These are phyloP conservation scores for Anodontia alba DNA, from an alignment of 2,888 invertebrate genomes.

Conservation along the genomic window DNA sequence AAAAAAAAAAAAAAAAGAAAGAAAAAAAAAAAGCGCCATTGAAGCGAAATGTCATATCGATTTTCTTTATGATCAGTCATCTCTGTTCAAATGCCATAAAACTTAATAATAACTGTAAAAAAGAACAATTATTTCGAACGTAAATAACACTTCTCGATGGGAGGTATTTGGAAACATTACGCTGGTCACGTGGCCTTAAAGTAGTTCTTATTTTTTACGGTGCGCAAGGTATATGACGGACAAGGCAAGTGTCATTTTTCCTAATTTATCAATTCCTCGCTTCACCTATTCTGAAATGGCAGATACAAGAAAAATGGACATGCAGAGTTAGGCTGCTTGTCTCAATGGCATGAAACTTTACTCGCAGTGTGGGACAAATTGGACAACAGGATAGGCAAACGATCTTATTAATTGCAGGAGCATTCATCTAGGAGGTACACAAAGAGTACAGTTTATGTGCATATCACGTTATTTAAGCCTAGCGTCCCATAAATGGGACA, in stretches of 20 bases:
- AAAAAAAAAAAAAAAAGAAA: too few species aligned
- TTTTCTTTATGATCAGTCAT: too few species aligned
- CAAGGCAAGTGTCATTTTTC: neutral
- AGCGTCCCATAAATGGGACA: too few species aligned
- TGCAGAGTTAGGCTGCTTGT: neutral
- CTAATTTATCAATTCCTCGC: neutral
- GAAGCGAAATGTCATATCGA: too few species aligned
- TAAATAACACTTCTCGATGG: neutral
- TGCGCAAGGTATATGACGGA: neutral
- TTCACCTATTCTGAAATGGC: neutral
- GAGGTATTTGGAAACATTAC: neutral
- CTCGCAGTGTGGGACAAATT: conserved; percentile 1
- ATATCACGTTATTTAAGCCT: neutral
- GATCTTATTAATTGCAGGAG: neutral
- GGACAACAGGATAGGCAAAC: neutral
- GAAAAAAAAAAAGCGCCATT: too few species aligned
- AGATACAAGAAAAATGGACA: neutral
- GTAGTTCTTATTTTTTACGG: neutral
- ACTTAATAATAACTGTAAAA: neutral
- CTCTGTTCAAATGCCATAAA: too few species aligned
- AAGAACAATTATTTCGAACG: conserved; percentile 11
- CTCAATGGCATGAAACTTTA: neutral
- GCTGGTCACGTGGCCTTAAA: neutral
- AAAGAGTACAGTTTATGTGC: neutral
- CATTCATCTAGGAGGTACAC: neutral